Percentiles rank a stretch among this genome's conserved stretches.
Conservation (phyloP, 2,888 invertebrate genomes). For the Cephus rjabovi region DNA sequence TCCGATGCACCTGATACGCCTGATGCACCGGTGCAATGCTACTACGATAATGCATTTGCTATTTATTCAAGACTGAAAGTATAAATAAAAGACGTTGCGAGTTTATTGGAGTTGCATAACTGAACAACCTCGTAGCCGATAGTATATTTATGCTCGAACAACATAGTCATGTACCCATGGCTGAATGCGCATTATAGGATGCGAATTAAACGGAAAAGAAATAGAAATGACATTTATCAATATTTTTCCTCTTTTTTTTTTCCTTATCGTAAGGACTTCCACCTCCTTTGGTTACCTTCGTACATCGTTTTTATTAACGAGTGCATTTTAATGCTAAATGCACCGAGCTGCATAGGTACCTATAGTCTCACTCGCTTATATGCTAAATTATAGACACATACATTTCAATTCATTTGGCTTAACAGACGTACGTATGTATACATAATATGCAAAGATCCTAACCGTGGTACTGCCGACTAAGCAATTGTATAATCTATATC, state of each 20-base stretch:
- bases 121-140: background rate
- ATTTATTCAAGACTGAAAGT: constrained; percentile 43
- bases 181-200: background rate
- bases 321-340: background rate
- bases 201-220: background rate
- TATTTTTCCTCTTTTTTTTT: constrained; percentile 12
- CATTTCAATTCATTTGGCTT: constrained; percentile 36
- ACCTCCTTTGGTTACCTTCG: background rate
- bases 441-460: background rate
- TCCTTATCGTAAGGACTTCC: background rate
- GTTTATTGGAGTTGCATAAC: background rate
- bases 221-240: constrained; percentile 8
- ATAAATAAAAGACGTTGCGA: constrained; percentile 37
- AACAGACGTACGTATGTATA: constrained; percentile 26
- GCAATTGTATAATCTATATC: background rate
- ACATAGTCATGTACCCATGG: background rate
- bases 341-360: background rate
- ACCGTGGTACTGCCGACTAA: background rate
- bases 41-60: constrained; percentile 8
- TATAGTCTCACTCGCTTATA: background rate
- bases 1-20: background rate
- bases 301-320: background rate
- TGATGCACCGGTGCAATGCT: background rate
- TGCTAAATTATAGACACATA: constrained; percentile 4
- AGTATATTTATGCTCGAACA: background rate